Evolutionary conservation across 2,888 invertebrate species (phyloP), one percentile per base, ranked within the genome.

Genomic region (Dasypogon diadema): DNA sequence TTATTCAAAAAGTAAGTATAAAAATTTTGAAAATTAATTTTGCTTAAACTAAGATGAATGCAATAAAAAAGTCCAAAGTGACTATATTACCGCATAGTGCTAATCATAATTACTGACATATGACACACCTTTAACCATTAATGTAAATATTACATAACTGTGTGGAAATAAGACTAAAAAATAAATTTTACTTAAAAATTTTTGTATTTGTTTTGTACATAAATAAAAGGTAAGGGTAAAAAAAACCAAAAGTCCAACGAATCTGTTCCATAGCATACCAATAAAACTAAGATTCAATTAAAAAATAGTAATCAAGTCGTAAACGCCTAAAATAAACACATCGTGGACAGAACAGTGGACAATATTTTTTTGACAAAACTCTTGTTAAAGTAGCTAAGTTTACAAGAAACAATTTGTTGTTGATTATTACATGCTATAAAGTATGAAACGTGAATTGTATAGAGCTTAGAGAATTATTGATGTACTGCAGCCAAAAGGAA

Each of bases 331-430:
- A 58, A 42, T 46, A 42, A 42, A 21, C 37, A 63, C 42, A 42
- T 63, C 37, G 16, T 46, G 63, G 22, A 46, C 63, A 63, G 42
- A 63, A 18, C 42, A 30, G 63, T 37, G 63, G 42, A 63, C 22
- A 63, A 42, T 63, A 63, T 63, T 63, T 63, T 63, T 63, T 63
- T 22, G 58, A 58, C 10, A 8, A 42, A n/a, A 42, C 37, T 63
- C 42, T 42, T 42, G 42, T 42, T 21, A 30, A 42, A 16, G 22
- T 63, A 18, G 30, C 14, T 22, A 42, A 63, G 42, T 63, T 63
- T 63, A 63, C 63, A 42, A 63, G 22, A 22, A 63, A n/a, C n/a
- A n/a, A 63, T 42, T 63, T 42, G 24, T 63, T 63, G 63, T 63
- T 63, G 42, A 63, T 63, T 63, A 42, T 63, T 42, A 60, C 18